A percentile compares a stretch with the other conserved stretches of the same genome.
These are phyloP conservation scores for Pampus argenteus DNA, from an alignment of 2,797 vertebrate species.

Conservation along the genomic window DNA sequence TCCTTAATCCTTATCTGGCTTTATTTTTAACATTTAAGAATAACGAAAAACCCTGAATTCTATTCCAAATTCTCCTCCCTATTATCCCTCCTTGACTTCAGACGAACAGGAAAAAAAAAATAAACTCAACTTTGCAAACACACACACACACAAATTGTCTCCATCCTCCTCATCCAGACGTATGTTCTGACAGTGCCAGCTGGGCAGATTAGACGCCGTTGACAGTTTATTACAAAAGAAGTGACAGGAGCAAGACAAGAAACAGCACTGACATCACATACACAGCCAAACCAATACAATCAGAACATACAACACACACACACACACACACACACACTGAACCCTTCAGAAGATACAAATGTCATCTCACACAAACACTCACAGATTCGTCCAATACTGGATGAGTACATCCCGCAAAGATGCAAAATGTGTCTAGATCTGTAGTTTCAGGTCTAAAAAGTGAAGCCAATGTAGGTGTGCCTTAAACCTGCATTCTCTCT, in stretches of 20 bases:
- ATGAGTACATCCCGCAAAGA: slow-evolving; percentile 1
- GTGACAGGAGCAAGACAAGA: slow-evolving; percentile 65
- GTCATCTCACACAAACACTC: slow-evolving; percentile 21
- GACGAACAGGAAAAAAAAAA: neutral
- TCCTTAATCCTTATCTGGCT: no score
- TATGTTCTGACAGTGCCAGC: slow-evolving; percentile 53
- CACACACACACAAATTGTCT: slow-evolving; percentile 11
- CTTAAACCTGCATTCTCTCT: no score
- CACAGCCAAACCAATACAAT: no score
- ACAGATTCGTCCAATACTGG: slow-evolving; percentile 12
- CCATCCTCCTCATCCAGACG: slow-evolving; percentile 35
- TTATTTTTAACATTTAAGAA: neutral
- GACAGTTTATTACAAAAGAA: slow-evolving; percentile 72
- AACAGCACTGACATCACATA: slow-evolving; percentile 33
- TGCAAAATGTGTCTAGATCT: neutral
- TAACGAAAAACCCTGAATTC: neutral
- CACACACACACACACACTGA: slow-evolving; percentile 1
- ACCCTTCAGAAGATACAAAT: slow-evolving; percentile 34
- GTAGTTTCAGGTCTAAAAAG: no score
- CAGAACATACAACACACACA: slow-evolving; percentile 5
- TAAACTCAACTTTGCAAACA: neutral
- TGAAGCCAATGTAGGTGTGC: no score
- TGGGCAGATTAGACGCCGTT: slow-evolving; percentile 66
- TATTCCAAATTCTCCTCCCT: neutral
- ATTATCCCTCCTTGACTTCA: neutral